Conservation (phyloP, 2,113 vertebrate species). For the Malurus cyaneus region DNA sequence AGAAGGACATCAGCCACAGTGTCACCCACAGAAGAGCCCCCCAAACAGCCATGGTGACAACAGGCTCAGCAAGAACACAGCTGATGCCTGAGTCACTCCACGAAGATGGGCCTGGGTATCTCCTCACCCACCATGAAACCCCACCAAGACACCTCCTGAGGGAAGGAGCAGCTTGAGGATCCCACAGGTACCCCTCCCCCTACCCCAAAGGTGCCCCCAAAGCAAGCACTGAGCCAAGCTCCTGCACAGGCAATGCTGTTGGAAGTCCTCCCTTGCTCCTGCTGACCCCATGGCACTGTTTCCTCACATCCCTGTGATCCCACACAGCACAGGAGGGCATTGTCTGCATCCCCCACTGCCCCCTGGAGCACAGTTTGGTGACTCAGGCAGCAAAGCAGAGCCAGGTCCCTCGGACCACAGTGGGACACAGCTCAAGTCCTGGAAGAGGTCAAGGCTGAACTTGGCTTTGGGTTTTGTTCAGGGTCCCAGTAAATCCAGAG, state of each 20-base stretch:
- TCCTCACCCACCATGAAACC: background rate
- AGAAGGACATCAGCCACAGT: background rate
- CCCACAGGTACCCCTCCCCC: background rate
- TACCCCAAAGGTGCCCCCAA: background rate
- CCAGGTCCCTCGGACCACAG: background rate
- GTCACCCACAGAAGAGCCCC: background rate
- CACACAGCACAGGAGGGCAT: background rate
- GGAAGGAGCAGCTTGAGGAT: background rate
- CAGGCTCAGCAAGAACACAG: background rate
- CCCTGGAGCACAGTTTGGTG: background rate
- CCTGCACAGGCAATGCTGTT: background rate
- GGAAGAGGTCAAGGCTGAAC: background rate
- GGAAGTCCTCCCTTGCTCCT: background rate
- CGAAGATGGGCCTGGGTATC: background rate
- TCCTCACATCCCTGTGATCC: background rate
- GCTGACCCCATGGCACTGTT: background rate
- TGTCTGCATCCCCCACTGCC: background rate
- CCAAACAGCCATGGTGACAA: background rate
- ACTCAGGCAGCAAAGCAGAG: background rate
- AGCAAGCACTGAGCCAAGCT: background rate
- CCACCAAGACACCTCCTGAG: background rate
- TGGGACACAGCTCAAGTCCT: background rate
- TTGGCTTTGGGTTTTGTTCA: background rate
- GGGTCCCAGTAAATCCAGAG: background rate
- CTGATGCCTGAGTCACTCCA: background rate